Evolutionary conservation across 2,113 vertebrate species (phyloP).

Genomic region (Hippocampus guttulatus): DNA sequence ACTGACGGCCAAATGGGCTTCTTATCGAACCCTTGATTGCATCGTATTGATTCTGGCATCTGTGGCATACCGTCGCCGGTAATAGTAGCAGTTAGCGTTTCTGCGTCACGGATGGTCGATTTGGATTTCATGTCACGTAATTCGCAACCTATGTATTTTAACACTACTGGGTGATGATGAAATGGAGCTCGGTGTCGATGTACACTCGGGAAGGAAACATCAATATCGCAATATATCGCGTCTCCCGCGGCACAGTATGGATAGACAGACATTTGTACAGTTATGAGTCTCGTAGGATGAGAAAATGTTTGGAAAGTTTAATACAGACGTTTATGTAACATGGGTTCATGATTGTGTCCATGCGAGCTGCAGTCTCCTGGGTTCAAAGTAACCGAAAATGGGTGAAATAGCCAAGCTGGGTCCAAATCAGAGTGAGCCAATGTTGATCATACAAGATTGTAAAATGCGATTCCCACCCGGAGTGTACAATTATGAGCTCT

Average conservation of each 20-base stretch:
- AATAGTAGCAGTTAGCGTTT: conserved; percentile 28
- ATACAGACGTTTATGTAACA: not conserved
- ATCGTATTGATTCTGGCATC: conserved; percentile 46
- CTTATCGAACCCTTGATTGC: conserved; percentile 48
- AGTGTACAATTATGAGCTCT: not conserved
- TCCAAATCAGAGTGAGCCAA: too few relatives aligned
- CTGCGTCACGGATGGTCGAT: conserved; percentile 28
- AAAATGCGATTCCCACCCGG: not conserved
- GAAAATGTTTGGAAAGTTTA: not conserved
- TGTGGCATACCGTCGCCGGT: conserved; percentile 26
- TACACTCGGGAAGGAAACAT: not conserved
- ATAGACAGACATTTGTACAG: too few relatives aligned
- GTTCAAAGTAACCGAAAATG: too few relatives aligned
- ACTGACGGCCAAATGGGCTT: conserved; percentile 23
- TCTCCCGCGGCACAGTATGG: not conserved
- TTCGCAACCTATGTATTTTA: conserved; percentile 6
- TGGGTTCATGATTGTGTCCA: not conserved
- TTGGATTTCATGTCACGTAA: conserved; percentile 12
- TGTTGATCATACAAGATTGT: too few relatives aligned
- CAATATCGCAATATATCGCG: not conserved
- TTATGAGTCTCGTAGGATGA: too few relatives aligned
- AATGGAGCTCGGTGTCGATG: conserved; percentile 15
- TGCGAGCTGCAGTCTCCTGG: not conserved
- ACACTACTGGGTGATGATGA: not conserved
- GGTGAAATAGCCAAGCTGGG: too few relatives aligned